These are phyloP conservation scores for Brachionus asplanchnoidis DNA, from an alignment of 1,140 invertebrate genomes.

Conservation along the genomic window DNA sequence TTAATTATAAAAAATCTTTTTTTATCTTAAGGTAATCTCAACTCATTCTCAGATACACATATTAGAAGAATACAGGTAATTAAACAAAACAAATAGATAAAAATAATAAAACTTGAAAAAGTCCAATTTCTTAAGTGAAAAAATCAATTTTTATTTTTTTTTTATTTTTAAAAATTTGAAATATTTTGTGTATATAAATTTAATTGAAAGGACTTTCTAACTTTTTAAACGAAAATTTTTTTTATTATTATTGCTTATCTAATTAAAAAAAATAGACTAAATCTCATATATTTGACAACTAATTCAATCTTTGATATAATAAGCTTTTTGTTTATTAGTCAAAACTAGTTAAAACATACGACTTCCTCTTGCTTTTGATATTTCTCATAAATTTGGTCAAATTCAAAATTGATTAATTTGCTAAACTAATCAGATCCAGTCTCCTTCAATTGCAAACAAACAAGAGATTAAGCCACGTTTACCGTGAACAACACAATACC, in stretches of 20 bases:
- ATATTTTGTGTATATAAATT: too few species aligned
- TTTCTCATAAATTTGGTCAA: neutral
- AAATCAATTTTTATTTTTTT: too few species aligned
- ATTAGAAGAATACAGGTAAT: too few species aligned
- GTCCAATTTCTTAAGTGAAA: too few species aligned
- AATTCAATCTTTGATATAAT: conserved; percentile 11
- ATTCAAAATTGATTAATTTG: neutral
- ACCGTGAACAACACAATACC: neutral
- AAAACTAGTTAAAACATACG: conserved; percentile 11
- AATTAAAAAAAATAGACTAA: neutral
- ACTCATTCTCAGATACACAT: too few species aligned
- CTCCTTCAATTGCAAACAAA: conserved; percentile 24
- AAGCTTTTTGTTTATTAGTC: neutral
- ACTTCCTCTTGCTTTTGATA: neutral
- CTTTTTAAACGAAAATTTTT: too few species aligned
- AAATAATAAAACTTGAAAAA: too few species aligned
- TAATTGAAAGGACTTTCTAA: too few species aligned
- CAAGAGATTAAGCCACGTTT: conserved; percentile 23
- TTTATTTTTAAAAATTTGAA: too few species aligned
- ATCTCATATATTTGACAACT: neutral
- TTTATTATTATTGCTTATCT: neutral
- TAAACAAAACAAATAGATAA: too few species aligned
- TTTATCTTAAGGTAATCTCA: too few species aligned
- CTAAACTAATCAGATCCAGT: conserved; percentile 2
- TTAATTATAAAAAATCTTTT: too few species aligned